Evolutionary conservation across 1,140 invertebrate species (phyloP).

Genomic region (Trissolcus basalis): DNA sequence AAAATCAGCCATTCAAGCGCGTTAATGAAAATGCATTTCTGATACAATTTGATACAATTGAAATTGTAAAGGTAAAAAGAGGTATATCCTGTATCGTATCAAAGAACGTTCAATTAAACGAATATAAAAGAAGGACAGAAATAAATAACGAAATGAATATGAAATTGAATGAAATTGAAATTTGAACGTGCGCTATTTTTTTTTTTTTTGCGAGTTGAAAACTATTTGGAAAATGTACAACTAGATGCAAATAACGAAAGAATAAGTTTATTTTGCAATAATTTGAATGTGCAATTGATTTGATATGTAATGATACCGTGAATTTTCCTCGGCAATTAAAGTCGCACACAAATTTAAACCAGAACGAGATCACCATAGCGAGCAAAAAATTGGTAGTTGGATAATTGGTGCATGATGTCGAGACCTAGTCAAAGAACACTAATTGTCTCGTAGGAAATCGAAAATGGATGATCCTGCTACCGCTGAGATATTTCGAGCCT

Average conservation of each 20-base stretch:
- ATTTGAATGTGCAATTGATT: conserved; percentile 21
- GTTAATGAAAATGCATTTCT: no score
- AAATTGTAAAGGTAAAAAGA: no score
- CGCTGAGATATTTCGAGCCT: conserved; percentile 11
- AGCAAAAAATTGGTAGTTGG: conserved; percentile 1
- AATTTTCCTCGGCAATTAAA: conserved; percentile 31
- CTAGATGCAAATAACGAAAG: conserved; percentile 16
- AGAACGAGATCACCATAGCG: background rate
- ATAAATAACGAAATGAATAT: no score
- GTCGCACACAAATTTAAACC: background rate
- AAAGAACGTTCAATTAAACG: no score
- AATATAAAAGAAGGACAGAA: no score
- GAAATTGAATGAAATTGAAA: no score
- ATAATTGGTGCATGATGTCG: conserved; percentile 30
- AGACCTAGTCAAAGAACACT: conserved; percentile 7
- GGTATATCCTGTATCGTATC: no score
- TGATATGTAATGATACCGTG: conserved; percentile 19
- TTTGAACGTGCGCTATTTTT: no score
- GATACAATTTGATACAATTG: no score
- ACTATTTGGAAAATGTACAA: background rate
- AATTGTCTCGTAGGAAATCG: conserved; percentile 32
- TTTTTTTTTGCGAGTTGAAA: no score
- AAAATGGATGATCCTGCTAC: conserved; percentile 27
- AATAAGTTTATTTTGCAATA: conserved; percentile 29
- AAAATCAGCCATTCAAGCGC: no score